A percentile compares a stretch with the other conserved stretches of the same genome.
Conservation (phyloP, 1,140 invertebrate genomes). For the Drosophila equinoxialis region DNA sequence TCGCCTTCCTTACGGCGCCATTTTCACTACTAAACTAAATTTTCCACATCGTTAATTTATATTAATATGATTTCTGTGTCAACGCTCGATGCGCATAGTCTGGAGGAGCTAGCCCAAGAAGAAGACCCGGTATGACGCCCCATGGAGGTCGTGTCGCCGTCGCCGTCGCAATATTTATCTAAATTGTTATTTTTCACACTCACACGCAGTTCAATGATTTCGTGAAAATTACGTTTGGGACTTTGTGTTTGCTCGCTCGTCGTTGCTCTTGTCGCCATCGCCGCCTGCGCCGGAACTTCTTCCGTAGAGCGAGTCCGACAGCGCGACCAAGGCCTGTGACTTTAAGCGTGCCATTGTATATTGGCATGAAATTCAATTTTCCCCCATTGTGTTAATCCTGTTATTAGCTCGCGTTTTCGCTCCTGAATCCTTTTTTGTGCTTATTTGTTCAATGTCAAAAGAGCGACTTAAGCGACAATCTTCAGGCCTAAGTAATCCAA, state of each 20-base stretch:
- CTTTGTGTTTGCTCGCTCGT: conserved; percentile 75
- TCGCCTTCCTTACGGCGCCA: conserved; percentile 36
- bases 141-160: conserved; percentile 73
- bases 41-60: conserved; percentile 83
- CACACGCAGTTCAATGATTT: conserved; percentile 83
- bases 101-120: conserved; percentile 31
- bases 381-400: conserved; percentile 77
- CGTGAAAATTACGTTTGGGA: conserved; percentile 83
- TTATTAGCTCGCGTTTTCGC: conserved; percentile 67
- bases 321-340: conserved; percentile 30
- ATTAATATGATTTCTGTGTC: conserved; percentile 83
- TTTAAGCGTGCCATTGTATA: conserved; percentile 66
- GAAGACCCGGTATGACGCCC: conserved; percentile 37
- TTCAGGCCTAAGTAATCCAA: neutral
- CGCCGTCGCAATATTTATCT: conserved; percentile 78
- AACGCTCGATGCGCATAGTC: conserved; percentile 69
- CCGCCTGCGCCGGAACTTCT: conserved; percentile 21
- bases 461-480: neutral
- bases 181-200: conserved; percentile 83
- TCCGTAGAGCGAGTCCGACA: conserved; percentile 14
- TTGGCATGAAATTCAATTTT: conserved; percentile 80
- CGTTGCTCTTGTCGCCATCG: neutral
- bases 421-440: conserved; percentile 55
- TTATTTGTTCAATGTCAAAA: conserved; percentile 26
- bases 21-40: conserved; percentile 83